Evolutionary conservation across 2,797 vertebrate species (phyloP).

Genomic region (Xenops minutus): DNA sequence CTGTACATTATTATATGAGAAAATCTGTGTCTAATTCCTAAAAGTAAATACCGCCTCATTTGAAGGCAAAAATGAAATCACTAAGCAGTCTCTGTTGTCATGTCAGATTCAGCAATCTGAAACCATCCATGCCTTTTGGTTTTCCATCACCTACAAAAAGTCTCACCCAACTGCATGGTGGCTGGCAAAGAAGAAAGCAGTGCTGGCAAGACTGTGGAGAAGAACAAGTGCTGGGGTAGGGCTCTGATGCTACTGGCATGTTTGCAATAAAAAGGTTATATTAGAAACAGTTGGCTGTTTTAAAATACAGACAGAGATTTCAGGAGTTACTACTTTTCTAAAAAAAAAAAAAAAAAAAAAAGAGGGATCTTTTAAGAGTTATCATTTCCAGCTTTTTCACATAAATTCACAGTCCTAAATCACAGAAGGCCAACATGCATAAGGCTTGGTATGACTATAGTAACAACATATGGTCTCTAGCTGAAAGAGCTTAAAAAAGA

Average conservation of each 20-base stretch:
- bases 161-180: neutral
- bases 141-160: neutral
- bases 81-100: neutral
- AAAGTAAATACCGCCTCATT: neutral
- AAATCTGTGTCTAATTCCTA: neutral
- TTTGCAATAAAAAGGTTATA: neutral
- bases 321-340: neutral
- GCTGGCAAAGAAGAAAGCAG: neutral
- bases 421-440: neutral
- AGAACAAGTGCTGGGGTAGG: neutral
- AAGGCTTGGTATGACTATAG: neutral
- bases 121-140: neutral
- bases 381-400: neutral
- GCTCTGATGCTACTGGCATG: neutral
- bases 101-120: neutral
- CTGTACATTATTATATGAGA: neutral
- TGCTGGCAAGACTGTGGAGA: neutral
- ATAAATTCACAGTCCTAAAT: conserved; percentile 42
- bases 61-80: neutral
- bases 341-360: neutral
- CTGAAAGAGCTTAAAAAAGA: conserved; percentile 28
- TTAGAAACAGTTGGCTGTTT: neutral
- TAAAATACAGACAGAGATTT: neutral
- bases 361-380: neutral
- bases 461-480: conserved; percentile 10